A percentile compares a stretch with the other conserved stretches of the same genome.
Conservation (phyloP, 2,797 vertebrate genomes). For the Pseudochromis fuscus region DNA sequence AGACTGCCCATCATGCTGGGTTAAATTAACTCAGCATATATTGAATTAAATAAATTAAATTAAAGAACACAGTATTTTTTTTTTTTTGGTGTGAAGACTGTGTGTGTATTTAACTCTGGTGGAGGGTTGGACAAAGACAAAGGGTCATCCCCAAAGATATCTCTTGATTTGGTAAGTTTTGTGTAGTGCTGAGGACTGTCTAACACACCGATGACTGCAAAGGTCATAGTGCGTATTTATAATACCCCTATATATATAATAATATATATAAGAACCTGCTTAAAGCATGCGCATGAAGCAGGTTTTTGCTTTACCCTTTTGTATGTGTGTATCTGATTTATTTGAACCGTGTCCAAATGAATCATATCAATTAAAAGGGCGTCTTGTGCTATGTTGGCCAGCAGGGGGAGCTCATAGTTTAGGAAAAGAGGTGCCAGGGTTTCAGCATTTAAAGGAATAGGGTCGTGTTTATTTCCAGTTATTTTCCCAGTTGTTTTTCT, state of each 20-base stretch:
- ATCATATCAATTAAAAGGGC: constrained; percentile 4
- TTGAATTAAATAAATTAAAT: too few relatives aligned
- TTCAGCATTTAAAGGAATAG: constrained; percentile 61
- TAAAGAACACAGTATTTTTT: neutral
- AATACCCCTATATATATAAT: too few relatives aligned
- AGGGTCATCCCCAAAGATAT: too few relatives aligned
- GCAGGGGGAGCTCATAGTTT: constrained; percentile 70
- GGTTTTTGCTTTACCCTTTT: neutral
- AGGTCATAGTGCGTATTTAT: neutral
- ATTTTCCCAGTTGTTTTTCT: too few relatives aligned
- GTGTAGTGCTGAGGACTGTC: neutral
- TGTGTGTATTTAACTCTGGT: too few relatives aligned
- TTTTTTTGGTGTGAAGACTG: neutral
- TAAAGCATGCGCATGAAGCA: neutral
- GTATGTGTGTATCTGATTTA: neutral
- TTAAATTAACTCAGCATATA: too few relatives aligned
- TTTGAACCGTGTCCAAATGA: constrained; percentile 11
- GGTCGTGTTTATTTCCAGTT: constrained; percentile 52
- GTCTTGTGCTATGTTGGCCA: constrained; percentile 37
- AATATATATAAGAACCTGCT: too few relatives aligned
- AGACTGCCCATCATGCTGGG: too few relatives aligned
- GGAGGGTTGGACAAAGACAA: too few relatives aligned
- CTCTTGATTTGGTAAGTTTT: too few relatives aligned
- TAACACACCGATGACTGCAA: neutral
- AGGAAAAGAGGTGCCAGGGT: constrained; percentile 40